phyloP scores from a whole-genome alignment of 2,113 vertebrate genomes.

The Argyrosomus japonicus region DNA sequence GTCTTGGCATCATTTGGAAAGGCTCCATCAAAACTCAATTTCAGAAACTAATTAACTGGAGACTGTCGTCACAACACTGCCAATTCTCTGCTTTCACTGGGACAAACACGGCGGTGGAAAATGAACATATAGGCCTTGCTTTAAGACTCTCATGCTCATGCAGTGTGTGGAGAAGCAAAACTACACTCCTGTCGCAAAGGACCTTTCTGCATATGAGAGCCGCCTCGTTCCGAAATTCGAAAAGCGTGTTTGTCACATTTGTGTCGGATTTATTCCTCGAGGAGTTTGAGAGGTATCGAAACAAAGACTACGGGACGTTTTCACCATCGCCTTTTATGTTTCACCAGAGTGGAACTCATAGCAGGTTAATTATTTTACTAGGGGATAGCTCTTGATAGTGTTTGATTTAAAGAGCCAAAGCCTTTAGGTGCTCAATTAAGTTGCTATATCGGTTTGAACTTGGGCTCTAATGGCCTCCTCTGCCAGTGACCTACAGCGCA shows the following conservation, averaged over 20 bases:
- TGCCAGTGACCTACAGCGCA: conserved; percentile 92
- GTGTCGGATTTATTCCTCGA: conserved; percentile 15
- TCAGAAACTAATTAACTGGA: conserved; percentile 99
- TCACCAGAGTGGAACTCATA: conserved; percentile 56
- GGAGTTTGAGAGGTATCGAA: conserved; percentile 53
- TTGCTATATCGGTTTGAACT: conserved; percentile 96
- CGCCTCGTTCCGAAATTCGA: conserved; percentile 6
- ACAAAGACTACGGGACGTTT: conserved; percentile 48
- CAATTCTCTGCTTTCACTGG: conserved; percentile 75
- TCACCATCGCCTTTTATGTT: conserved; percentile 40
- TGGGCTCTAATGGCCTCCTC: conserved; percentile 95
- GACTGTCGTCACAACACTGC: conserved; percentile 91
- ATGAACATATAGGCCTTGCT: conserved; percentile 64
- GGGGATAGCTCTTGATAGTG: conserved; percentile 90
- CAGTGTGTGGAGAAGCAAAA: conserved; percentile 15
- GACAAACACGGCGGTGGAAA: conserved; percentile 66
- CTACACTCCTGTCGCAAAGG: background rate
- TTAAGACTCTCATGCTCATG: conserved; percentile 54
- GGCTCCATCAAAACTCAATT: conserved; percentile 99
- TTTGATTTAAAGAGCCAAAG: conserved; percentile 97
- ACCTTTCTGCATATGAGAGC: conserved; percentile 34
- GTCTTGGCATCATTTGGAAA: conserved; percentile 98
- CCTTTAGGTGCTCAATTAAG: conserved; percentile 99
- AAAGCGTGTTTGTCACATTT: conserved; percentile 22
- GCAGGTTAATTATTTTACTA: conserved; percentile 94